A percentile compares a stretch with the other conserved stretches of the same genome.
Evolutionary conservation across 2,797 vertebrate species (phyloP).

Genomic region (Rhinogobio ventralis): DNA sequence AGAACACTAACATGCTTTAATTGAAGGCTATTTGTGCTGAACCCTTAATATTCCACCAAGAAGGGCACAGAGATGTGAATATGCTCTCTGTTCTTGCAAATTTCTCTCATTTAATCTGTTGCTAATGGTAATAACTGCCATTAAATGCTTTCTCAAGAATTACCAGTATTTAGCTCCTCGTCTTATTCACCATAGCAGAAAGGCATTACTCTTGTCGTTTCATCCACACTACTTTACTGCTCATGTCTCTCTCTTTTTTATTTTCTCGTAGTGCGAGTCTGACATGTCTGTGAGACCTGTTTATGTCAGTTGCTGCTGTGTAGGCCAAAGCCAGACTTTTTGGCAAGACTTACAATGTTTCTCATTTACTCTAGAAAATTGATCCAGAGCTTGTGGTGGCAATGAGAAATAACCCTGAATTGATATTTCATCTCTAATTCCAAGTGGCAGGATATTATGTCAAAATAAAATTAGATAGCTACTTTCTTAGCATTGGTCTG

Average conservation of each 20-base stretch:
- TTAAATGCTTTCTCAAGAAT: slow-evolving; percentile 35
- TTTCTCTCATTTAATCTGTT: slow-evolving; percentile 20
- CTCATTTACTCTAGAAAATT: slow-evolving; percentile 38
- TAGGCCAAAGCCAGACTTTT: slow-evolving; percentile 20
- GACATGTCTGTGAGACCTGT: slow-evolving; percentile 31
- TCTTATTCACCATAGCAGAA: slow-evolving; percentile 5
- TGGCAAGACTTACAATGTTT: slow-evolving; percentile 20
- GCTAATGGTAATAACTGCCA: slow-evolving; percentile 27
- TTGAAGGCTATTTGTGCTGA: slow-evolving; percentile 90
- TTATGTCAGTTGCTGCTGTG: slow-evolving; percentile 27
- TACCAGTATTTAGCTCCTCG: neutral
- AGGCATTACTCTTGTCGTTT: slow-evolving; percentile 19
- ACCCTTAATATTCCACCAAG: slow-evolving; percentile 75
- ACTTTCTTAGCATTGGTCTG: slow-evolving; percentile 11
- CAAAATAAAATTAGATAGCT: neutral
- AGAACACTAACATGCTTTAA: slow-evolving; percentile 85
- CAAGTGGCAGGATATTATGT: slow-evolving; percentile 24
- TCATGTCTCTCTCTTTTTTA: neutral
- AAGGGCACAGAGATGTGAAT: slow-evolving; percentile 45
- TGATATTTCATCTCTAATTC: slow-evolving; percentile 32
- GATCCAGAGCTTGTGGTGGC: slow-evolving; percentile 11
- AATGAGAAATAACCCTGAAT: slow-evolving; percentile 25
- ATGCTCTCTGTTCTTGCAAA: slow-evolving; percentile 30
- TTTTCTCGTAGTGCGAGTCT: slow-evolving; percentile 11
- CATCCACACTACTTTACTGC: neutral